Percentiles rank a stretch among this genome's conserved stretches.
phyloP scores from a whole-genome alignment of 2,888 invertebrate species.

The Phania funesta region DNA sequence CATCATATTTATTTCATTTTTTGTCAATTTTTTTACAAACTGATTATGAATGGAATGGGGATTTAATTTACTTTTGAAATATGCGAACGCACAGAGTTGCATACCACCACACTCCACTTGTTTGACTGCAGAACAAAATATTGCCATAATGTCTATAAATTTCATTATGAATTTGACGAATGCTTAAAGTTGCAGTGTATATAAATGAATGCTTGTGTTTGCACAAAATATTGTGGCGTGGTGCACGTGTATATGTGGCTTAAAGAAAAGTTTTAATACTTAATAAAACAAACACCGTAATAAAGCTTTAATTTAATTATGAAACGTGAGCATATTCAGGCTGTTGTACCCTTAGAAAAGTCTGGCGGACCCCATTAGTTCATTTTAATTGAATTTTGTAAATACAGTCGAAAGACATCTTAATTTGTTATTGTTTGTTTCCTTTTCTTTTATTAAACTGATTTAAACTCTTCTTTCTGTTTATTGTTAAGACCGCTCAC shows the following conservation, averaged over 20 bases:
- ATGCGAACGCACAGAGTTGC: no score
- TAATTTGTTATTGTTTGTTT: no score
- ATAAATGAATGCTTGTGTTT: background rate
- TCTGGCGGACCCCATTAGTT: conserved; percentile 8
- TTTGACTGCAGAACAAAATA: no score
- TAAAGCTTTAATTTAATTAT: conserved; percentile 44
- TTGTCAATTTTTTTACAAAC: background rate
- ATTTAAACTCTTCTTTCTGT: conserved; percentile 32
- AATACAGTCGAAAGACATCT: conserved; percentile 11
- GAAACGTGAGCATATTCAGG: conserved; percentile 17
- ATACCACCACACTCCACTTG: no score
- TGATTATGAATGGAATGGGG: background rate
- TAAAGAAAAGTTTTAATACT: conserved; percentile 35
- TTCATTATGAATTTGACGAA: conserved; percentile 23
- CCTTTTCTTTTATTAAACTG: no score
- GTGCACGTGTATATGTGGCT: conserved; percentile 30
- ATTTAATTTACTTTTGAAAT: no score
- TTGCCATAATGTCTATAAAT: conserved; percentile 32
- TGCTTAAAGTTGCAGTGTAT: conserved; percentile 24
- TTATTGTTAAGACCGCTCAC: conserved; percentile 6
- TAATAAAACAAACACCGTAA: conserved; percentile 34
- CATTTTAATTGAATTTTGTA: conserved; percentile 14
- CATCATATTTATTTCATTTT: conserved; percentile 15
- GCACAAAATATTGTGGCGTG: background rate
- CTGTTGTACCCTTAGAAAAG: background rate